Evolutionary conservation across 2,113 vertebrate genomes (phyloP).

Genomic region (Anhinga anhinga): DNA sequence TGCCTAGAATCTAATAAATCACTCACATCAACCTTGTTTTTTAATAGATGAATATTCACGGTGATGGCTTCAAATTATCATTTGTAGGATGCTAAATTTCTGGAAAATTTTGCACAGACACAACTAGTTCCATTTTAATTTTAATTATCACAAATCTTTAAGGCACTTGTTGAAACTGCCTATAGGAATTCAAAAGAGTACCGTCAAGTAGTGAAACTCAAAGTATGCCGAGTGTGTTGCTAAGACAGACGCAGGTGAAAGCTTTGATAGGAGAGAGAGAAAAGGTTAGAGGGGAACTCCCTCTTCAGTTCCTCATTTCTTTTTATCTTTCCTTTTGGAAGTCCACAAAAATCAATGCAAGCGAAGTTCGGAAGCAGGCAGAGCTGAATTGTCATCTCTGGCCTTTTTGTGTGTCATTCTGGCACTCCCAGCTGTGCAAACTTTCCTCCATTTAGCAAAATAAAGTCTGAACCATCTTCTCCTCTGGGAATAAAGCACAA

Average conservation of each 20-base stretch:
- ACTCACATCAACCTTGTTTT: not conserved
- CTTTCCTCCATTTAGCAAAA: not conserved
- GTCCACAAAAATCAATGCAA: not conserved
- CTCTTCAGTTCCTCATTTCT: not conserved
- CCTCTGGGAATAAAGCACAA: not conserved
- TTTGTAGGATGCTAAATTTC: not conserved
- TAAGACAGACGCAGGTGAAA: not conserved
- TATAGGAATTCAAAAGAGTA: not conserved
- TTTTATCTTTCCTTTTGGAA: not conserved
- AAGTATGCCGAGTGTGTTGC: not conserved
- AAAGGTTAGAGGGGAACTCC: not conserved
- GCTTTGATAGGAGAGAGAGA: not conserved
- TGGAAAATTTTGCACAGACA: conserved; percentile 19
- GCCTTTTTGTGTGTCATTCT: not conserved
- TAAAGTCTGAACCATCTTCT: not conserved
- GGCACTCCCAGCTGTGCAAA: not conserved
- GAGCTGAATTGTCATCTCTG: not conserved
- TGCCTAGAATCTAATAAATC: not conserved
- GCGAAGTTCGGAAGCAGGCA: not conserved
- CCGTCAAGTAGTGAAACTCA: not conserved
- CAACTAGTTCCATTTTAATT: not conserved
- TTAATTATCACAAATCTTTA: not conserved
- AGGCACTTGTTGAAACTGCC: not conserved
- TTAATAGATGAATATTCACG: conserved; percentile 26
- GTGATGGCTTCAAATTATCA: not conserved